Evolutionary conservation across 1,140 invertebrate species (phyloP), one percentile per base, ranked within the genome.

Genomic region (Maconellicoccus hirsutus): DNA sequence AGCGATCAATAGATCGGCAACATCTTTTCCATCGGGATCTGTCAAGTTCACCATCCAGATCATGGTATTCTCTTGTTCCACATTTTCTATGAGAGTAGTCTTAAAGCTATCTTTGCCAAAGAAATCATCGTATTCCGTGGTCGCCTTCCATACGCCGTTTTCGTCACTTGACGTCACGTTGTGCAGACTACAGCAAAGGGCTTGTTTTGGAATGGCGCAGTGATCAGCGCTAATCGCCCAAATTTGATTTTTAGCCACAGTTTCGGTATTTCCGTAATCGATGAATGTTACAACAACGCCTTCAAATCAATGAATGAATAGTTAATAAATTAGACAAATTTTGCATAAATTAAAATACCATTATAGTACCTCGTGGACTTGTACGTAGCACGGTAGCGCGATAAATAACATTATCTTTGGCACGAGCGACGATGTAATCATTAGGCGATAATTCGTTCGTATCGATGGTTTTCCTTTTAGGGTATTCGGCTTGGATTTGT

Each of bases 241-340:
- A 0, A 91, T 82, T 75, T 88, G 84, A 70, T 78, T 80, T 0
- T 78, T 77, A 33, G 83, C 79, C 0, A 89, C 84, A 0, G 83
- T 77, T 26, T 83, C 83, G 26, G 80, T 81, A 76, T 92, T 92
- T 29, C 89, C 89, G 75, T 86, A 90, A 79, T 91, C 89, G 0
- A 91, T 81, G 72, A 86, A 90, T 27, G 83, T 82, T 0, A 91
- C 85, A 33, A 84, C 81, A 75, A 70, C 61, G 3, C 61, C 61
- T 66, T 2, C 4, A 19, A 14, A 38, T 38, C 14, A n/a, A n/a
- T n/a, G n/a, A n/a, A n/a, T n/a, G n/a, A n/a, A n/a, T n/a, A n/a
- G n/a, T n/a, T n/a, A n/a, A n/a, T n/a, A n/a, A n/a, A n/a, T n/a
- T n/a, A n/a, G n/a, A n/a, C n/a, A n/a, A n/a, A n/a, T n/a, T n/a